A percentile compares a stretch with the other conserved stretches of the same genome.
phyloP scores from a whole-genome alignment of 2,113 vertebrate genomes.

The Rhinolophus ferrumequinum region DNA sequence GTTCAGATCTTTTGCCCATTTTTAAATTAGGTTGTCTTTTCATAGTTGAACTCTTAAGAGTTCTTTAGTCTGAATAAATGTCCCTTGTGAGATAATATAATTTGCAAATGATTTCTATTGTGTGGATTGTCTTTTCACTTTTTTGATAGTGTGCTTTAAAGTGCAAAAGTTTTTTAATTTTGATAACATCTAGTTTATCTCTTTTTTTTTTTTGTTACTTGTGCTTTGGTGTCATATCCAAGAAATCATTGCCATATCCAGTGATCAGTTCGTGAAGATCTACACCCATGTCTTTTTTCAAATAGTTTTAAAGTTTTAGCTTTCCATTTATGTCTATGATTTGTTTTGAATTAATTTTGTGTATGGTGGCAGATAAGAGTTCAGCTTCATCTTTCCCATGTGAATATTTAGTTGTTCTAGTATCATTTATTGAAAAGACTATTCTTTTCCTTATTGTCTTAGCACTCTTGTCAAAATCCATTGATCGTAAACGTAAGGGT shows the following conservation, averaged over 20 bases:
- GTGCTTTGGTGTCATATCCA: background rate
- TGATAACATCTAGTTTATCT: background rate
- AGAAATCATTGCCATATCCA: background rate
- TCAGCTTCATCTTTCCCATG: too few relatives aligned
- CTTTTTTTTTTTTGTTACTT: background rate
- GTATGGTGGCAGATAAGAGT: too few relatives aligned
- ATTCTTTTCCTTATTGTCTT: too few relatives aligned
- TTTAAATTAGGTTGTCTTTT: background rate
- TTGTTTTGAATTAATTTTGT: too few relatives aligned
- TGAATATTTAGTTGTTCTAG: too few relatives aligned
- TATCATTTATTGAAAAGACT: too few relatives aligned
- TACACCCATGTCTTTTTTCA: background rate
- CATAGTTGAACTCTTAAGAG: background rate
- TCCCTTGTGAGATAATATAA: background rate
- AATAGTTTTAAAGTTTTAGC: background rate
- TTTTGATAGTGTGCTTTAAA: background rate
- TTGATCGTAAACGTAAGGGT: too few relatives aligned
- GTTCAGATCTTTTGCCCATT: background rate
- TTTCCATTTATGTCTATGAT: background rate
- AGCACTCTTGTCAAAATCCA: too few relatives aligned
- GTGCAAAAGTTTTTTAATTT: background rate
- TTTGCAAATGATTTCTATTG: background rate
- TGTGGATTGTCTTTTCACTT: background rate
- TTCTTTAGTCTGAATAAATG: background rate
- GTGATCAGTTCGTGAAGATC: background rate